phyloP scores from a whole-genome alignment of 2,888 invertebrate genomes.

The Cerastis leucographa region DNA sequence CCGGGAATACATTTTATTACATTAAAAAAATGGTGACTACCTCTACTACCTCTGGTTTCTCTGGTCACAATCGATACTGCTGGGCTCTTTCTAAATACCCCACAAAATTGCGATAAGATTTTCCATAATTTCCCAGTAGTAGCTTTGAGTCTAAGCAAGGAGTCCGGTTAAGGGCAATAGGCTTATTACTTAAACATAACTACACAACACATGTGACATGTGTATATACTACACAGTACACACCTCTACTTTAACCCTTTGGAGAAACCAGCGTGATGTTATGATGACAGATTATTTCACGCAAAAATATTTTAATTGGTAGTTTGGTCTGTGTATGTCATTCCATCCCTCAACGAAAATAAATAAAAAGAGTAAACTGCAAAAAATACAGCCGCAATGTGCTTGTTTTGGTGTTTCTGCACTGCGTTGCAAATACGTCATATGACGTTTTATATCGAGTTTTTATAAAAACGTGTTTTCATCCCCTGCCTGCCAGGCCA shows the following conservation, averaged over 20 bases:
- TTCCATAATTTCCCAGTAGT: neutral
- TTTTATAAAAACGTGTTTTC: neutral
- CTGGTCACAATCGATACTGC: neutral
- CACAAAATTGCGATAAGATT: neutral
- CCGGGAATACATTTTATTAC: neutral
- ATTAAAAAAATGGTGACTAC: neutral
- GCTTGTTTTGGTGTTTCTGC: no score
- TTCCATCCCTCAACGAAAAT: neutral
- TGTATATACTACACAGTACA: neutral
- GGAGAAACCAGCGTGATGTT: neutral
- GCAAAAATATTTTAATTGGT: neutral
- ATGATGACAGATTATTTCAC: neutral
- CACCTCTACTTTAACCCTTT: neutral
- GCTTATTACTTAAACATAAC: neutral
- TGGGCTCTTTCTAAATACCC: neutral
- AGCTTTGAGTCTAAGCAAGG: neutral
- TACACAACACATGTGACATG: no score
- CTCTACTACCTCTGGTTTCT: neutral
- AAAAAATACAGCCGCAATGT: neutral
- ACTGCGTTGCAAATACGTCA: neutral
- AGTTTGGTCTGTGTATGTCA: no score
- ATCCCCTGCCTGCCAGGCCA: neutral
- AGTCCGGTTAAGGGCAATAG: neutral
- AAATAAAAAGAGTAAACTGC: neutral
- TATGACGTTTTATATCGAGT: neutral